Base-by-base conservation (phyloP, 2,113 vertebrate species). In the Colistium nudipinnis region DNA sequence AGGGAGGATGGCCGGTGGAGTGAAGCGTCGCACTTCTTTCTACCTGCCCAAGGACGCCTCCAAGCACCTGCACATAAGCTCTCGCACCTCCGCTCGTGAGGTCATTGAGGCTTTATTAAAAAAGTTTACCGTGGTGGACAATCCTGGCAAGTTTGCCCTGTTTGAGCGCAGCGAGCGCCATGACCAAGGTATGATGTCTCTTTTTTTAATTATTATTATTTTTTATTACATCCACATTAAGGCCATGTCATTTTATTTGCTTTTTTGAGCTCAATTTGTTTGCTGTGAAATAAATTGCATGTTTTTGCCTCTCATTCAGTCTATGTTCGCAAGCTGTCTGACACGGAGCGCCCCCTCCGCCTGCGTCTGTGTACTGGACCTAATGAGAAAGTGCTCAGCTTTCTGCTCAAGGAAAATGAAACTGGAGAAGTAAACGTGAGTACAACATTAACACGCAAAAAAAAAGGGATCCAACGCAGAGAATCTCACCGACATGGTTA, bases 371-470 rank as follows among this genome's bases (percentile, higher is more conserved):
- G 91, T 24, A 88, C 95, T 0, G 97, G 97, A 0, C 97, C 97
- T 31, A 96, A 91, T 11, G 96, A 98, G 86, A 96, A 97, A 71
- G 80, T 89, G 57, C 90, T 98, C 66, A 96, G 95, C 80, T 96
- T 97, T 8, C 83, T 99, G 64, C 90, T 99, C 53, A 97, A 97
- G 78, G 97, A 99, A 87, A 99, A 99, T 2, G 97, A 99, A 83
- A 96, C 94, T 0, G 97, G 96, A 48, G 97, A 99, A 57, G 96
- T 99, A 73, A 98, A 98, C 1, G 97, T 99, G 86, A 97, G 97
- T 95, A 22, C 13, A 70, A 28, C n/a, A 25, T 10, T 3, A 27
- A 47, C 14, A n/a, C 10, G 5, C n/a, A n/a, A n/a, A 44, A 2
- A 33, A 6, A 7, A n/a, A 2, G 5, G 3, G 4, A 47, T 56